A percentile compares a stretch with the other conserved stretches of the same genome.
Conservation (phyloP, 2,797 vertebrate genomes). For the Kryptopterus vitreolus region DNA sequence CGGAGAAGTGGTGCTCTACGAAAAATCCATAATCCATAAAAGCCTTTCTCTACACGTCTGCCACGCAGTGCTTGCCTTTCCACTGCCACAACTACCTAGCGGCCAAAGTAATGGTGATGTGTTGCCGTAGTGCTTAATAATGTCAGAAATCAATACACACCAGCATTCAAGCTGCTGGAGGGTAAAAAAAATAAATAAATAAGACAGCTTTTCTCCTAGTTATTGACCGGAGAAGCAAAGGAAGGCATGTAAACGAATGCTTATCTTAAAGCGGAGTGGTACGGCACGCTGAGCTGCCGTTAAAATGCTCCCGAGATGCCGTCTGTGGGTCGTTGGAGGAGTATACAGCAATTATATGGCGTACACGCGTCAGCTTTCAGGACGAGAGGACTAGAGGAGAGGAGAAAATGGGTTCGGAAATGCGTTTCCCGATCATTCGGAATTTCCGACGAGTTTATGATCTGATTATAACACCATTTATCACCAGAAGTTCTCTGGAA, state of each 20-base stretch:
- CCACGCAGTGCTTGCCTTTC: slow-evolving; percentile 28
- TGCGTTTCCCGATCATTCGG: background rate
- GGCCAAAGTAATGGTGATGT: slow-evolving; percentile 50
- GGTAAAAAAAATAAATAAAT: slow-evolving; percentile 4
- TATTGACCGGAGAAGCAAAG: slow-evolving; percentile 15
- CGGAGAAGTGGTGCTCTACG: background rate
- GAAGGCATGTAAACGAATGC: slow-evolving; percentile 41
- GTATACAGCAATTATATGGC: slow-evolving; percentile 25
- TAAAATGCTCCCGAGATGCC: slow-evolving; percentile 29
- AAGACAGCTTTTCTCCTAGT: slow-evolving; percentile 25
- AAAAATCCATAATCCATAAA: slow-evolving; percentile 42
- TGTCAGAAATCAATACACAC: slow-evolving; percentile 47
- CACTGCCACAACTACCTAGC: slow-evolving; percentile 12
- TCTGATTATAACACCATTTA: slow-evolving; percentile 30
- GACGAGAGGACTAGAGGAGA: background rate
- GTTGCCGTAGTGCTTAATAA: slow-evolving; percentile 43
- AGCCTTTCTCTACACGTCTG: slow-evolving; percentile 35
- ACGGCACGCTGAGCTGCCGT: slow-evolving; percentile 32
- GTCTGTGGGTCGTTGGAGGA: slow-evolving; percentile 28
- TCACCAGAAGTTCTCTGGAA: slow-evolving; percentile 21
- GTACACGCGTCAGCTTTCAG: background rate
- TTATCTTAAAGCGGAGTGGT: slow-evolving; percentile 16
- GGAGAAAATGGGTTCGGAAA: background rate
- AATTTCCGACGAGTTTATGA: slow-evolving; percentile 14
- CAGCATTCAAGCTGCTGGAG: slow-evolving; percentile 21